Evolutionary conservation across 2,797 vertebrate genomes (phyloP), one percentile per base, ranked within the genome.

Genomic region (Triplophysa yarkandensis): DNA sequence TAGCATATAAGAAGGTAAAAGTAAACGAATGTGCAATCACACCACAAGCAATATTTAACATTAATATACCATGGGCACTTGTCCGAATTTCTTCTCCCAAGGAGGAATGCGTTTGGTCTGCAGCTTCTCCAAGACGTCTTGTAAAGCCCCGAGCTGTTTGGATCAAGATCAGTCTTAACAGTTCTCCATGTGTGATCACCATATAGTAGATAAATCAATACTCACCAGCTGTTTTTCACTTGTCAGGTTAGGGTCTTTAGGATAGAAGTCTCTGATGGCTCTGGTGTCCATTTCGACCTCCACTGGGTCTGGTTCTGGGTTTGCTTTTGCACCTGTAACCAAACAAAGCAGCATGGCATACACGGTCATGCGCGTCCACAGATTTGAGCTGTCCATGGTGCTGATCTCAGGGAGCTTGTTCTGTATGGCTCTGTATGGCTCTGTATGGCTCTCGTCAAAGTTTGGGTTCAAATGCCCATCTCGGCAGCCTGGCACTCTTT

Each of bases 181-280:
- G 6, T 43, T 16, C 16, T 16, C 39, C 13, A 39, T 14, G 16
- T 43, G 0, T n/a, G 0, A n/a, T n/a, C n/a, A 46, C 17, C n/a
- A n/a, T n/a, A n/a, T n/a, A n/a, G n/a, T n/a, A n/a, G n/a, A 17
- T 43, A 17, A n/a, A 46, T 46, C 1, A 9, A 46, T 36, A 79
- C 85, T 85, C 81, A 89, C 88, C 85, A 93, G 87, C 68, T 91
- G 89, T 68, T 90, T 89, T 79, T 90, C 87, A 80, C 84, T 87
- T 54, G 86, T 88, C 44, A 88, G 84, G 81, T 89, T 89, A 34
- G 87, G 82, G 77, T 89, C 89, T 85, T 90, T 86, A 0, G 80
- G 85, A 55, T 86, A 86, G 71, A 89, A 89, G 79, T 92, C 89
- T 54, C 86, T 86, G 1, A 92, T 82, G 9, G 86, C 89, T 71